Conservation (phyloP, 2,113 vertebrate species). For the Ondatra zibethicus region DNA sequence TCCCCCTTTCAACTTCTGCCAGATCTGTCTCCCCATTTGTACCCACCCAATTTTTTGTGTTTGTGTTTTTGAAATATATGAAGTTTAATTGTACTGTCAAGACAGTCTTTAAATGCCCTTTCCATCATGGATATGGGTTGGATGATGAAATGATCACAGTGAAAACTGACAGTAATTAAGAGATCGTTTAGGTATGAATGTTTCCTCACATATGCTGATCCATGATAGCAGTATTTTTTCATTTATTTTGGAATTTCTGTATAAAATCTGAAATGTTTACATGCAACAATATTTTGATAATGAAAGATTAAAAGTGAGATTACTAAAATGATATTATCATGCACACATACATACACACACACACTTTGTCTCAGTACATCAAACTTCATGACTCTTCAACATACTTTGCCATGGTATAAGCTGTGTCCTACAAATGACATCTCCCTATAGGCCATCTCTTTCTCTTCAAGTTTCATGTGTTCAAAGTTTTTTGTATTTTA, state of each 20-base stretch:
- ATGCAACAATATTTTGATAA: neutral
- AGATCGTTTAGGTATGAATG: neutral
- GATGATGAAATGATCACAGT: neutral
- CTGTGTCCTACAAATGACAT: neutral
- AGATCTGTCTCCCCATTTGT: neutral
- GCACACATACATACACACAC: neutral
- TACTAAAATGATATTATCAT: neutral
- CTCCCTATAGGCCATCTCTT: neutral
- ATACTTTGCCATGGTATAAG: neutral
- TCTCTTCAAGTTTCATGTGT: neutral
- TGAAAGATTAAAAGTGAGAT: neutral
- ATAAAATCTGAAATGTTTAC: neutral
- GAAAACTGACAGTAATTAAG: neutral
- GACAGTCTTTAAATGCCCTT: neutral
- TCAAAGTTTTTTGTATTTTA: neutral
- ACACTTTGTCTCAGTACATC: neutral
- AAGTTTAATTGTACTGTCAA: neutral
- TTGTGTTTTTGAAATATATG: neutral
- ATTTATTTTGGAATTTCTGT: neutral
- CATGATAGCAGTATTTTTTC: neutral
- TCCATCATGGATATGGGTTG: neutral
- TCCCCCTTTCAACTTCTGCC: neutral
- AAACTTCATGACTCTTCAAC: neutral
- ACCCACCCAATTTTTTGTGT: neutral
- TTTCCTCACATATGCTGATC: neutral